These are phyloP conservation scores for Heliornis fulica DNA, from an alignment of 2,113 vertebrate species.

Conservation along the genomic window DNA sequence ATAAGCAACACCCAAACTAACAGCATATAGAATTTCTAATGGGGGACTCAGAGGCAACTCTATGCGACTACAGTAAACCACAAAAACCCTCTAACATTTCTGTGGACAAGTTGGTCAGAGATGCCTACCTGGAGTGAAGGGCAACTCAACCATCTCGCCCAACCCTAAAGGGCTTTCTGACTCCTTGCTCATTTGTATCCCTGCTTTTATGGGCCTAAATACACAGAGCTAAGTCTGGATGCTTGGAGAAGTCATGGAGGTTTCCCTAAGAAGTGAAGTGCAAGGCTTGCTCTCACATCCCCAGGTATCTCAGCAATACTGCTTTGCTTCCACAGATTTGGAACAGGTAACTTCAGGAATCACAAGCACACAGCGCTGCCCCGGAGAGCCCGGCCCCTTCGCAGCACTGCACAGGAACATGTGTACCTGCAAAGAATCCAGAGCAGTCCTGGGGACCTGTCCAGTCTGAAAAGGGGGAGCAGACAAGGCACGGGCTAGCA, in stretches of 20 bases:
- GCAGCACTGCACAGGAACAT: fast-evolving
- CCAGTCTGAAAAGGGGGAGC: not conserved
- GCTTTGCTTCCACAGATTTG: fast-evolving
- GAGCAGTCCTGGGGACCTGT: not conserved
- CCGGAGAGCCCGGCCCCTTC: fast-evolving
- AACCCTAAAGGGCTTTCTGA: not conserved
- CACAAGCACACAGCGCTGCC: not conserved
- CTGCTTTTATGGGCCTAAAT: not conserved
- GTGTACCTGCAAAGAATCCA: fast-evolving
- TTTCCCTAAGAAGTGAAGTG: not conserved
- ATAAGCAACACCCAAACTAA: not conserved
- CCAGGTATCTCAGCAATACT: fast-evolving
- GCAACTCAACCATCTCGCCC: not conserved
- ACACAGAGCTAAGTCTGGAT: not conserved
- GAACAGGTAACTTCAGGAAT: not conserved
- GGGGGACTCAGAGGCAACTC: too few relatives aligned
- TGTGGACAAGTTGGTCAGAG: not conserved
- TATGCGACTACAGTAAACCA: not conserved
- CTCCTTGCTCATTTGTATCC: too few relatives aligned
- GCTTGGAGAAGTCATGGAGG: not conserved
- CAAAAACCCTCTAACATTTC: not conserved
- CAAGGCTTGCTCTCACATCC: not conserved
- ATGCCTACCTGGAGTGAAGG: not conserved
- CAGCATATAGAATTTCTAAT: not conserved
- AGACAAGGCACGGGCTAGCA: not conserved